Conservation (phyloP, 64 coral and sea anemone species). For the Pocillopora verrucosa region DNA sequence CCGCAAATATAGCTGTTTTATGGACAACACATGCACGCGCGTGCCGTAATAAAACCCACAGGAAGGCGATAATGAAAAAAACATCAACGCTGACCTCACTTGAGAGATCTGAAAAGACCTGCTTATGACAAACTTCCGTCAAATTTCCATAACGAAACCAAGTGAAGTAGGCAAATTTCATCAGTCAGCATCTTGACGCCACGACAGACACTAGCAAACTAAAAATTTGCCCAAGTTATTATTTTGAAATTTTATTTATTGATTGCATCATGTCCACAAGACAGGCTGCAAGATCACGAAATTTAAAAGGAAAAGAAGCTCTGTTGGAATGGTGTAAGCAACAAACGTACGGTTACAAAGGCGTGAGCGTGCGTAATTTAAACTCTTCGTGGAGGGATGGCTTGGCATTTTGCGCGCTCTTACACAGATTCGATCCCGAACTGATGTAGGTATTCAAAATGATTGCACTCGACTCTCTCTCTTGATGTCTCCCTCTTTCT, state of each 20-base stretch:
- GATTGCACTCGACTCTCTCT: neutral
- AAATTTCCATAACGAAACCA: neutral
- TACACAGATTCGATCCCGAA: conserved; percentile 40
- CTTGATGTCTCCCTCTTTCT: neutral
- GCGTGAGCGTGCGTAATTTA: conserved; percentile 32
- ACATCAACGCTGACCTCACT: neutral
- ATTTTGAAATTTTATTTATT: neutral
- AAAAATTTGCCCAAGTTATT: neutral
- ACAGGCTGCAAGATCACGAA: neutral
- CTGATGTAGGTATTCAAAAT: conserved; percentile 43
- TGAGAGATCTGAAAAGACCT: neutral
- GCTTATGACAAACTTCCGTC: neutral
- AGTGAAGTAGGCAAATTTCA: neutral
- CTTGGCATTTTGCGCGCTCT: conserved; percentile 50
- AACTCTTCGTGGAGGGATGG: conserved; percentile 48
- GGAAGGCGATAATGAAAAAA: neutral
- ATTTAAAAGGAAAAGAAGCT: conserved; percentile 48
- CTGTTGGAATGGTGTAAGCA: conserved; percentile 61
- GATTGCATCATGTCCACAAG: neutral
- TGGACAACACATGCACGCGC: neutral
- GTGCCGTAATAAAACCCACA: neutral
- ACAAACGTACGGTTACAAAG: conserved; percentile 37
- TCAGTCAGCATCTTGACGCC: neutral
- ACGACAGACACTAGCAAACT: neutral
- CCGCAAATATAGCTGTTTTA: too few relatives aligned